Base-by-base conservation (phyloP, 2,797 vertebrate species). In the Babyrousa celebensis region DNA sequence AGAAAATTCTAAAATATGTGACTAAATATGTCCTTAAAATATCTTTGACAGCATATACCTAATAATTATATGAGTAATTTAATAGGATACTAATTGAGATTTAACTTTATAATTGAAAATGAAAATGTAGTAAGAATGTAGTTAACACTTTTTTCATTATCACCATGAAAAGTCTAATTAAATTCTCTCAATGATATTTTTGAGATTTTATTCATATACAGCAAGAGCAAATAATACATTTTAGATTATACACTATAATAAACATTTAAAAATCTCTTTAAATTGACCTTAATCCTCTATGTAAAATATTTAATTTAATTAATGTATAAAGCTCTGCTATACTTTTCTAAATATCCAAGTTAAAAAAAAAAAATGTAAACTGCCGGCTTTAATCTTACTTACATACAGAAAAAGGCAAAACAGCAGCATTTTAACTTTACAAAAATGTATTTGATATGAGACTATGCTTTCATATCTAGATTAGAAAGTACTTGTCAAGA, bases 101-200 rank as follows among this genome's bases (percentile, higher is more conserved):
- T 67, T 4, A 83, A 52, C 32, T 94, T 89, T 97, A 95, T 68
- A 96, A 95, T 77, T 94, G 6, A 93, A 96, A 93, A 7, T 88
- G 36, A 82, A 95, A 95, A 85, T 82, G 9, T 25, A 88, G 48
- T 84, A 89, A 92, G 25, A 92, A 87, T 56, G 62, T 21, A 60
- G 17, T 83, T 93, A 96, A 62, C 1, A 72, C 2, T 58, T 90
- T 93, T 91, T 79, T 95, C 32, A 62, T 90, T 87, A 94, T 80
- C 18, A 85, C 15, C 1, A 40, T 60, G 14, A 70, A 25, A 89
- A 14, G 1, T 40, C 25, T 95, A 92, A 96, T 91, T 91, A 90
- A 95, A 89, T 91, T 75, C 14, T 70, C 1, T 27, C 72, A 86
- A 85, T 77, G 16, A 79, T 94, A 21, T 71, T 96, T 95, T 67